These are phyloP conservation scores for Achatina immaculata DNA, from an alignment of 1,140 invertebrate genomes.

Conservation along the genomic window DNA sequence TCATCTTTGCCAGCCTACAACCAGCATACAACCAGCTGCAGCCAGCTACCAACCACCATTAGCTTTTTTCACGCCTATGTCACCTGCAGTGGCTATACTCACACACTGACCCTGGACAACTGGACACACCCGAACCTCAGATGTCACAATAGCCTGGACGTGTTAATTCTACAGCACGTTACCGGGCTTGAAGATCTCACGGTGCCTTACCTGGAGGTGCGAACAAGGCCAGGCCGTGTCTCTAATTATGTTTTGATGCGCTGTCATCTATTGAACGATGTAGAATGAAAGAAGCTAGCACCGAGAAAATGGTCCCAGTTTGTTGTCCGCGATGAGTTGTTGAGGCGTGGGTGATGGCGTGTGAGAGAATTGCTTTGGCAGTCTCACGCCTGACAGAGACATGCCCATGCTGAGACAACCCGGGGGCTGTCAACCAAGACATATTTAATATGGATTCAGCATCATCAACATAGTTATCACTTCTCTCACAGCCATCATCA, in stretches of 20 bases:
- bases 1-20: too few relatives aligned
- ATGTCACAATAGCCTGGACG: background rate
- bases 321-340: background rate
- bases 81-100: too few relatives aligned
- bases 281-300: background rate
- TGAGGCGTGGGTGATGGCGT: background rate
- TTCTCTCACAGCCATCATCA: too few relatives aligned
- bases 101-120: too few relatives aligned
- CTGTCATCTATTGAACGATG: background rate
- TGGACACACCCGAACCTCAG: too few relatives aligned
- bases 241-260: constrained; percentile 12
- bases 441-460: background rate
- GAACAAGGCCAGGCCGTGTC: background rate
- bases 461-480: too few relatives aligned
- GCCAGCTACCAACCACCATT: too few relatives aligned
- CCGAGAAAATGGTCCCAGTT: background rate
- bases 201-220: background rate
- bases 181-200: background rate
- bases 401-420: background rate
- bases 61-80: too few relatives aligned
- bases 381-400: background rate
- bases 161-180: background rate
- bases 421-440: background rate
- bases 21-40: too few relatives aligned
- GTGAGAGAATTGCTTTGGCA: background rate